Evolutionary conservation across 23 tunicate species (phyloP).

Genomic region (Clavelina lepadiformis): DNA sequence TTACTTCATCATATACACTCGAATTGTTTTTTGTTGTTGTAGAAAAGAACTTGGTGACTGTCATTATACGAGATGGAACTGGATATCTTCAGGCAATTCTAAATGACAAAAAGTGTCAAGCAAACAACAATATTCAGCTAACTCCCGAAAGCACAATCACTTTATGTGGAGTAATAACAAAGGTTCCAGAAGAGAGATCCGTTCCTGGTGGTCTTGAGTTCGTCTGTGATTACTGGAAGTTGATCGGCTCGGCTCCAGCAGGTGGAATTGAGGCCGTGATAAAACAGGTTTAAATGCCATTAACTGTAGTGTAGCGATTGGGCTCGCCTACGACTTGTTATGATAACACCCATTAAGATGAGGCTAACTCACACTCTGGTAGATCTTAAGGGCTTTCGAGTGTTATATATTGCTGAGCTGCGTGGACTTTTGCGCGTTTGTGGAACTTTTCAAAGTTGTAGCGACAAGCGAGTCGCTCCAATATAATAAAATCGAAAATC

Average conservation of each 20-base stretch:
- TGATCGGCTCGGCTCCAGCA: constrained; percentile 82
- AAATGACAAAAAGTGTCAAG: constrained; percentile 74
- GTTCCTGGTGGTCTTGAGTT: constrained; percentile 97
- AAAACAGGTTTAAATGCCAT: constrained; percentile 44
- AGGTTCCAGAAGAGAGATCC: constrained; percentile 71
- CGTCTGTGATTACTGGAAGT: constrained; percentile 88
- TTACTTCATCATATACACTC: too few relatives aligned
- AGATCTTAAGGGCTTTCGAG: too few relatives aligned
- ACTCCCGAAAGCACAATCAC: constrained; percentile 76
- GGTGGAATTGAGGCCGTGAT: constrained; percentile 90
- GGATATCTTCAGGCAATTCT: constrained; percentile 84
- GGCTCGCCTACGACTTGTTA: too few relatives aligned
- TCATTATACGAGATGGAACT: constrained; percentile 82
- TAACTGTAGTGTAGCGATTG: too few relatives aligned
- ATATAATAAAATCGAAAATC: too few relatives aligned
- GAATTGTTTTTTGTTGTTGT: too few relatives aligned
- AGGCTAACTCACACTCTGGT: too few relatives aligned
- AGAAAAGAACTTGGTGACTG: constrained; percentile 81
- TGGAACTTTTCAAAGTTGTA: too few relatives aligned
- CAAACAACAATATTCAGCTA: constrained; percentile 63
- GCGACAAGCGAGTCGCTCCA: too few relatives aligned
- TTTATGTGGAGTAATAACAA: constrained; percentile 47
- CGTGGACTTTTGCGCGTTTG: too few relatives aligned
- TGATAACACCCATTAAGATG: too few relatives aligned
- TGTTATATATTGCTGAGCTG: too few relatives aligned